phyloP scores from a whole-genome alignment of 2,797 vertebrate genomes.

The Antrozous pallidus region DNA sequence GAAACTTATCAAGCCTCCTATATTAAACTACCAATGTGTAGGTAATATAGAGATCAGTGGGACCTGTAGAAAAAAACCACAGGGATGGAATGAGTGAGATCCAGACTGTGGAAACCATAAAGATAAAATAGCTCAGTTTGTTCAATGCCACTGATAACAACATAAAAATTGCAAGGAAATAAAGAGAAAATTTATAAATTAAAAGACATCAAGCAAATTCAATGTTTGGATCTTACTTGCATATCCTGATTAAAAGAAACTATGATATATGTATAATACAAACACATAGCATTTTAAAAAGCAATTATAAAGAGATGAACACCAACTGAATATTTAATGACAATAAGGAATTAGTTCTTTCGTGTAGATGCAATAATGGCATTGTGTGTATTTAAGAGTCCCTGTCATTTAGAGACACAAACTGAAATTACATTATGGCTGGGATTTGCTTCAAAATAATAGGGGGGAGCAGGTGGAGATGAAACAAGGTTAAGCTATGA shows the following conservation, averaged over 20 bases:
- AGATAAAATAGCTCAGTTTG: background rate
- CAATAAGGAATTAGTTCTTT: background rate
- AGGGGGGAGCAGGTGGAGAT: background rate
- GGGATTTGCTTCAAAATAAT: slow-evolving; percentile 4
- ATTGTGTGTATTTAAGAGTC: background rate
- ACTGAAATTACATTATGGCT: background rate
- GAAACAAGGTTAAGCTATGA: background rate
- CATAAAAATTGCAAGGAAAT: background rate
- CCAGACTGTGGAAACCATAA: background rate
- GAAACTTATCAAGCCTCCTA: background rate
- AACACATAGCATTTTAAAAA: background rate
- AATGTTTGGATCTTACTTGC: background rate
- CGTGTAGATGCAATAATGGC: background rate
- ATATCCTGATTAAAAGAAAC: background rate
- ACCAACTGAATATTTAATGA: background rate
- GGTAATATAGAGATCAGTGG: background rate
- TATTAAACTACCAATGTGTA: background rate
- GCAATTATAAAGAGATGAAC: background rate
- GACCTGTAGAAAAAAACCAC: background rate
- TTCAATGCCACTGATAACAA: background rate
- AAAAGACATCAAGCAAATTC: background rate
- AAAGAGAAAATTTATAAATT: background rate
- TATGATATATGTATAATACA: background rate
- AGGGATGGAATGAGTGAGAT: background rate
- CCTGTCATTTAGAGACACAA: background rate